These are phyloP conservation scores for Hydrochoerus hydrochaeris DNA, from an alignment of 2,113 vertebrate genomes.

Conservation along the genomic window DNA sequence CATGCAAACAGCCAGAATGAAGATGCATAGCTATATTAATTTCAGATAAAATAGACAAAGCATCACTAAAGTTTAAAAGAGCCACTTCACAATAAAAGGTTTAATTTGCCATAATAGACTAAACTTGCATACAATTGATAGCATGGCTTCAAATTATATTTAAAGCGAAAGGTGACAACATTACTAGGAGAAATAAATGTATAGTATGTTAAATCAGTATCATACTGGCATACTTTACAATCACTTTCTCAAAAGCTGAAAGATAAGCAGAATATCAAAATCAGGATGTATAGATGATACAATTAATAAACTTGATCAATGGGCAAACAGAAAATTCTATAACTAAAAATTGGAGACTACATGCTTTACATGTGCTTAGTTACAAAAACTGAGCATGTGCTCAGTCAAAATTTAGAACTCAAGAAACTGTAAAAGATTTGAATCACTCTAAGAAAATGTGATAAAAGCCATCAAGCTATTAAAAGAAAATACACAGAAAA, in stretches of 20 bases:
- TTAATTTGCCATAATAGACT: constrained; percentile 27
- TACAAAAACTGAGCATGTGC: background rate
- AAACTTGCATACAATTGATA: background rate
- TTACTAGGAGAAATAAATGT: background rate
- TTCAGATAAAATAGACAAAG: constrained; percentile 41
- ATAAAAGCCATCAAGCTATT: constrained; percentile 22
- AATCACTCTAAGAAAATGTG: constrained; percentile 27
- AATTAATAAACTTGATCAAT: constrained; percentile 6
- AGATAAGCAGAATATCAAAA: constrained; percentile 8
- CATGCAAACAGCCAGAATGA: constrained; percentile 22
- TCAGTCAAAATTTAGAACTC: background rate
- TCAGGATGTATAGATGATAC: background rate
- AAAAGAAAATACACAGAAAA: background rate
- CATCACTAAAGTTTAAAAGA: background rate
- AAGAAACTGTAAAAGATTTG: background rate
- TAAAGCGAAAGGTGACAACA: constrained; percentile 25
- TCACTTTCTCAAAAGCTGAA: background rate
- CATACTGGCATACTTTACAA: background rate
- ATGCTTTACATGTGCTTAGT: background rate
- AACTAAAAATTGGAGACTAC: background rate
- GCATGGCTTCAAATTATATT: constrained; percentile 12
- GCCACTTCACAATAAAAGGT: background rate
- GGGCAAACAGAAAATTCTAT: background rate
- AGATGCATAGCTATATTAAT: background rate
- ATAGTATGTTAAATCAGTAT: background rate